A percentile compares a stretch with the other conserved stretches of the same genome.
Evolutionary conservation across 92 coral and sea anemone genomes (phyloP).

Genomic region (Scolanthus callimorphus): DNA sequence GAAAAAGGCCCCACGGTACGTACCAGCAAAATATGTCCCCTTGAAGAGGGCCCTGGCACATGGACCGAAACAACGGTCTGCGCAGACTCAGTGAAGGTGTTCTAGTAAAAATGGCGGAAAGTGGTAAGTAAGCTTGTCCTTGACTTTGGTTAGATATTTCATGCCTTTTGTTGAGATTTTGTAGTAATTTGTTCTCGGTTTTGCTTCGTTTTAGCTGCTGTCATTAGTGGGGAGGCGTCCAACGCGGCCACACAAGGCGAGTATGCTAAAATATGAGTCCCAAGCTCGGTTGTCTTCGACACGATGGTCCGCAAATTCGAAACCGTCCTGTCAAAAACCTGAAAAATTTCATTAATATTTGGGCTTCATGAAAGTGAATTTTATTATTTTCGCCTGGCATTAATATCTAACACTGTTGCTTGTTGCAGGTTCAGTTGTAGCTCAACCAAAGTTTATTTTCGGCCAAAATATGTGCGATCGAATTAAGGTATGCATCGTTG

Average conservation of each 20-base stretch:
- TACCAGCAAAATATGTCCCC: no score
- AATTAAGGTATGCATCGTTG: slow-evolving; percentile 67
- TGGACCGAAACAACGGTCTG: no score
- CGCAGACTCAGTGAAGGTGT: slow-evolving; percentile 16
- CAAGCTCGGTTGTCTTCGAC: no score
- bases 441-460: slow-evolving; percentile 95
- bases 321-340: no score
- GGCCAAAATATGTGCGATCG: slow-evolving; percentile 80
- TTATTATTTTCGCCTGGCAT: no score
- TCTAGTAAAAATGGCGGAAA: slow-evolving; percentile 84
- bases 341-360: no score
- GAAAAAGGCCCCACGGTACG: no score
- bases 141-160: not conserved
- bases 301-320: no score
- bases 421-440: slow-evolving; percentile 59
- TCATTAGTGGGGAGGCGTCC: not conserved
- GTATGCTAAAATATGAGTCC: no score
- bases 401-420: not conserved
- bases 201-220: not conserved
- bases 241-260: not conserved
- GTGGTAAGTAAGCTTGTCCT: slow-evolving; percentile 25
- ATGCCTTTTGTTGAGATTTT: not conserved
- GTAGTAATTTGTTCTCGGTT: not conserved
- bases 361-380: no score
- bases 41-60: no score